These are phyloP conservation scores for Osmerus mordax DNA, from an alignment of 2,113 vertebrate species.

Conservation along the genomic window DNA sequence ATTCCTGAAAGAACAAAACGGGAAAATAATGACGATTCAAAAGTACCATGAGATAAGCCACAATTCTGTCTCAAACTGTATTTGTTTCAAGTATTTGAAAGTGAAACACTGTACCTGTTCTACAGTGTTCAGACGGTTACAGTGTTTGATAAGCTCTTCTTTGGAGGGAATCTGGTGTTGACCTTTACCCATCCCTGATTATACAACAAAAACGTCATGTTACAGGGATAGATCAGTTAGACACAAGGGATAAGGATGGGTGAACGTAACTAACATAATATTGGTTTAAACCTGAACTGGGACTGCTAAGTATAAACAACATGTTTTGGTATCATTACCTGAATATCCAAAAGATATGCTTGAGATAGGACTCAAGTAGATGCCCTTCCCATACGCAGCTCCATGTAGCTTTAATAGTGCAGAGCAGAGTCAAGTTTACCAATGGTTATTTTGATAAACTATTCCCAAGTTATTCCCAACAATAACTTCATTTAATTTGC, in stretches of 20 bases:
- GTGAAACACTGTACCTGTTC: conserved; percentile 75
- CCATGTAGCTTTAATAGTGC: conserved; percentile 89
- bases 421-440: conserved; percentile 26
- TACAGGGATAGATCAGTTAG: not conserved
- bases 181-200: conserved; percentile 99
- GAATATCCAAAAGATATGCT: conserved; percentile 99
- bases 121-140: conserved; percentile 86
- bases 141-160: conserved; percentile 87
- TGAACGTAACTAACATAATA: no score
- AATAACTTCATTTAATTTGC: no score
- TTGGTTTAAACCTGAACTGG: not conserved
- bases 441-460: no score
- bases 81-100: not conserved
- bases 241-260: not conserved
- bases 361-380: conserved; percentile 97
- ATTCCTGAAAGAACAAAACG: conserved; percentile 67
- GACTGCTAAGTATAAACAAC: not conserved
- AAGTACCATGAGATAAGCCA: not conserved
- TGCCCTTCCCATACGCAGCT: conserved; percentile 97
- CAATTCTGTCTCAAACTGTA: not conserved
- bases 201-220: conserved; percentile 72
- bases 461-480: no score
- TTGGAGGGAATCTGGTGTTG: conserved; percentile 90
- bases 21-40: conserved; percentile 4
- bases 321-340: conserved; percentile 67